Evolutionary conservation across 64 coral and sea anemone species (phyloP).

Genomic region (Catalaphyllia jardinei): DNA sequence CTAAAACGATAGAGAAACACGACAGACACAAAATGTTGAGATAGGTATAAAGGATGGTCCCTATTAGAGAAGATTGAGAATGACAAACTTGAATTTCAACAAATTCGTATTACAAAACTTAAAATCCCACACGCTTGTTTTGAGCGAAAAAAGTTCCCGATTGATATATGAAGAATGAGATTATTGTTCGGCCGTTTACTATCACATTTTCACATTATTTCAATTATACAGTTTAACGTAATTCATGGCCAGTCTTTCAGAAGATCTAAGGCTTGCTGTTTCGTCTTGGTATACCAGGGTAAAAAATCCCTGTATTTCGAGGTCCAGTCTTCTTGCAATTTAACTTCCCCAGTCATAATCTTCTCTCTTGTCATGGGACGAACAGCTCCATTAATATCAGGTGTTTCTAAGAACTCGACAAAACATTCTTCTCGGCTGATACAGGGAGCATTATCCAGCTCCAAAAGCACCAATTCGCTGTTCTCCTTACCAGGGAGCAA

Average conservation of each 20-base stretch:
- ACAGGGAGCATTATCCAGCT: constrained; percentile 81
- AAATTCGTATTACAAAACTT: too few species aligned
- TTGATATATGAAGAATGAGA: too few species aligned
- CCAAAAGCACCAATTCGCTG: constrained; percentile 74
- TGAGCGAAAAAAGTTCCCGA: too few species aligned
- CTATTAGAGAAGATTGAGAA: too few species aligned
- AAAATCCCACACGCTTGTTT: too few species aligned
- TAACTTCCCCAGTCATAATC: neutral
- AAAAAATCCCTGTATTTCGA: constrained; percentile 4
- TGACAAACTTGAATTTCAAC: too few species aligned
- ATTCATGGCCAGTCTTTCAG: neutral
- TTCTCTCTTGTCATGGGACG: constrained; percentile 25
- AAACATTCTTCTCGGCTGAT: constrained; percentile 55
- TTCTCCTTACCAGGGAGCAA: constrained; percentile 33
- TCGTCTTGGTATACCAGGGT: neutral
- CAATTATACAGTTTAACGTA: neutral
- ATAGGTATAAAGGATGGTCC: too few species aligned
- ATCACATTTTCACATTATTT: neutral
- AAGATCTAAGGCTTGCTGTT: neutral
- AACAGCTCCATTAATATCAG: constrained; percentile 66
- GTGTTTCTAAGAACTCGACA: constrained; percentile 58
- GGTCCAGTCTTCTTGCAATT: constrained; percentile 10
- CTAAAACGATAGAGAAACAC: too few species aligned
- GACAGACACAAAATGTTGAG: too few species aligned
- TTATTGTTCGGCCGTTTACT: too few species aligned